Evolutionary conservation across 2,113 vertebrate species (phyloP).

Genomic region (Mesitornis unicolor): DNA sequence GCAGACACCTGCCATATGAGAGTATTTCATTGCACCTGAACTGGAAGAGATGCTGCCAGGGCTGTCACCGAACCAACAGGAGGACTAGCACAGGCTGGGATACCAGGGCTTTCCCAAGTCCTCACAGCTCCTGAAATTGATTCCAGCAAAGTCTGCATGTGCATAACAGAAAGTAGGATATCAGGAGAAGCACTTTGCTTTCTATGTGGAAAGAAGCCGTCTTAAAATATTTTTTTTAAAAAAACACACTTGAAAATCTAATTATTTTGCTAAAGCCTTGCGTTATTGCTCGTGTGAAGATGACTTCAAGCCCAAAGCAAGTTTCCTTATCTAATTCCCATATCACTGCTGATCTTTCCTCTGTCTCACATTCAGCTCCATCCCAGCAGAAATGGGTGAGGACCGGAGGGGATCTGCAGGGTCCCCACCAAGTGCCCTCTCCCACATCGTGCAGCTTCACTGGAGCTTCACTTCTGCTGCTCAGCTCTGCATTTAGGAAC

Average conservation of each 20-base stretch:
- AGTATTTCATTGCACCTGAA: not conserved
- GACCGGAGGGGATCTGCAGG: not conserved
- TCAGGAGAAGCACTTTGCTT: not conserved
- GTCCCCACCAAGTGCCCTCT: accelerated
- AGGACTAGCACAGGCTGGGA: not conserved
- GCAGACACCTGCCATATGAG: not conserved
- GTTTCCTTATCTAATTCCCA: not conserved
- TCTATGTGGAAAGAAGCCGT: not conserved
- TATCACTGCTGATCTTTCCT: not conserved
- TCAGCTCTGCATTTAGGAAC: not conserved
- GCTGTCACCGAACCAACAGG: not conserved
- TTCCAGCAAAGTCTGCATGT: not conserved
- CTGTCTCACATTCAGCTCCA: not conserved
- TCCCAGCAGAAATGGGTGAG: not conserved
- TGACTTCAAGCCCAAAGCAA: not conserved
- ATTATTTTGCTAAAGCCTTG: not conserved
- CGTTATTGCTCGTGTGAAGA: not conserved
- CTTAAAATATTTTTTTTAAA: not conserved
- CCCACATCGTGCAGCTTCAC: not conserved
- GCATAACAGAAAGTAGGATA: too few relatives aligned
- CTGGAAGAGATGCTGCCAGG: not conserved
- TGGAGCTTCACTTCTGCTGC: not conserved
- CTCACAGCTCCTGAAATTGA: accelerated
- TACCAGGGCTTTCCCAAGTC: not conserved
- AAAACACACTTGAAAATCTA: not conserved